Percentiles rank a stretch among this genome's conserved stretches.
Conservation (phyloP, 2,888 invertebrate species). For the Sinodicranocentrus sp. region DNA sequence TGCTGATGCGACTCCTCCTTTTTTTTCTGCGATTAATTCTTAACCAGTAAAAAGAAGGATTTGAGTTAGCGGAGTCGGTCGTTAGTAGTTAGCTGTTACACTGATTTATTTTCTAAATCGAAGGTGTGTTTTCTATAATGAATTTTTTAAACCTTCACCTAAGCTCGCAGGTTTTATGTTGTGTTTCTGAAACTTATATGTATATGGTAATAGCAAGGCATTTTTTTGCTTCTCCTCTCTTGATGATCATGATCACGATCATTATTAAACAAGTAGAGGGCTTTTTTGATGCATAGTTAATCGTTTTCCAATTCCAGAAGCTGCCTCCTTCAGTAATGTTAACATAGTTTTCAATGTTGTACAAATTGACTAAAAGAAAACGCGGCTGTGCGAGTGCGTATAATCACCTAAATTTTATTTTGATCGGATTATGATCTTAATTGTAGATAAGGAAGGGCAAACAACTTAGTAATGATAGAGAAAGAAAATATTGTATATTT, state of each 20-base stretch:
- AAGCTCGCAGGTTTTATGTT: no score
- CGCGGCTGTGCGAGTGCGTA: no score
- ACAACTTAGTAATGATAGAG: constrained; percentile 45
- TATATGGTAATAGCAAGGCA: no score
- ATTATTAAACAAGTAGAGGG: constrained; percentile 6
- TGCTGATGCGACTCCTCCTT: constrained; percentile 56
- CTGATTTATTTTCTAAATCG: constrained; percentile 60
- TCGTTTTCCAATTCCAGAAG: constrained; percentile 63
- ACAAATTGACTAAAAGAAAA: constrained; percentile 2
- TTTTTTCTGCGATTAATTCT: constrained; percentile 51
- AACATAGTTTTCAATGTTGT: constrained; percentile 37
- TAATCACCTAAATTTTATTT: constrained; percentile 15
- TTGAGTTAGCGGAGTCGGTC: constrained; percentile 2
- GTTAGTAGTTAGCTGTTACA: constrained; percentile 39
- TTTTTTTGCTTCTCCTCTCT: constrained; percentile 6
- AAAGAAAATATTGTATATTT: constrained; percentile 34
- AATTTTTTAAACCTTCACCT: background rate
- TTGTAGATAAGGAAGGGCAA: constrained; percentile 35
- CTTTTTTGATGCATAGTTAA: constrained; percentile 56
- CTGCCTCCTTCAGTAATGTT: constrained; percentile 58
- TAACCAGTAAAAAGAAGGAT: constrained; percentile 36
- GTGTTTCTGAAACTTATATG: no score
- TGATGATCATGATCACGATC: no score
- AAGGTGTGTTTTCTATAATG: constrained; percentile 26
- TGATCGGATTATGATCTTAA: constrained; percentile 44